phyloP scores from a whole-genome alignment of 2,888 invertebrate species.

The Brachyopa scutellaris region DNA sequence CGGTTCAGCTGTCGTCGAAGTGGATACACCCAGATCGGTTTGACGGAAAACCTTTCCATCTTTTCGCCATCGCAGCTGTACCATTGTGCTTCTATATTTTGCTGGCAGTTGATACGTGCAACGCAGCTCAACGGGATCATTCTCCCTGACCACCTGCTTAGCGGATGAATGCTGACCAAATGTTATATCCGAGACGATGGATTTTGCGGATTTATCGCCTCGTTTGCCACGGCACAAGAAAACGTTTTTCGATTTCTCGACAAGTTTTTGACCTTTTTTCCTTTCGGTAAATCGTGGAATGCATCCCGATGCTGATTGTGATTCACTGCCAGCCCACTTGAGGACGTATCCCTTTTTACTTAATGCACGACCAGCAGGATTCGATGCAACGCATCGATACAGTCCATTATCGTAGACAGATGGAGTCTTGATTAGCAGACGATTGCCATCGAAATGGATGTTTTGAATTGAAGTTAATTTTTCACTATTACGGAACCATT shows the following conservation, averaged over 20 bases:
- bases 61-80: conserved; percentile 85
- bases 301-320: conserved; percentile 75
- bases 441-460: conserved; percentile 83
- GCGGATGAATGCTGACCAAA: conserved; percentile 83
- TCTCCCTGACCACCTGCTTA: conserved; percentile 85
- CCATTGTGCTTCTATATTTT: conserved; percentile 74
- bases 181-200: conserved; percentile 47
- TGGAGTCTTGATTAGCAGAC: conserved; percentile 78
- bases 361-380: conserved; percentile 84
- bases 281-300: conserved; percentile 75
- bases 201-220: conserved; percentile 75
- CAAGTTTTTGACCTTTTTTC: conserved; percentile 77
- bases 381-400: conserved; percentile 88
- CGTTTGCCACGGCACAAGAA: conserved; percentile 81
- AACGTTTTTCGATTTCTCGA: conserved; percentile 75
- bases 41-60: conserved; percentile 84
- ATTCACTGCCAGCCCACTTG: conserved; percentile 72
- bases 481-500: conserved; percentile 84
- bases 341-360: conserved; percentile 79
- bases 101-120: conserved; percentile 84
- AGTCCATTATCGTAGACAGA: conserved; percentile 85
- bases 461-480: conserved; percentile 84
- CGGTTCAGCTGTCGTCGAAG: conserved; percentile 74
- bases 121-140: conserved; percentile 84
- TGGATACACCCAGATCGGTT: conserved; percentile 76